Evolutionary conservation across 35 echinoderm and acorn worm species (phyloP).

Genomic region (Heliocidaris erythrogramma): DNA sequence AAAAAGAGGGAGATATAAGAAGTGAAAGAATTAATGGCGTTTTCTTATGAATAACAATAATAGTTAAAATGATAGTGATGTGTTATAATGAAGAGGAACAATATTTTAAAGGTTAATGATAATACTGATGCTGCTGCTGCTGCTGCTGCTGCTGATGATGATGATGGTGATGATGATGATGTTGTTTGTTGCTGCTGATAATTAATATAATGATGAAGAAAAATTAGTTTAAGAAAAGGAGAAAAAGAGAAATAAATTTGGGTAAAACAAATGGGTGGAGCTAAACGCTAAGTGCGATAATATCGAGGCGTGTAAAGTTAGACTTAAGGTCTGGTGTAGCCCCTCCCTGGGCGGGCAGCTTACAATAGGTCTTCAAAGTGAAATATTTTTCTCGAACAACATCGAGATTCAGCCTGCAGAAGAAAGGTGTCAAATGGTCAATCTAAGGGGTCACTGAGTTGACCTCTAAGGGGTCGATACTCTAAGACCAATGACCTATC

Average conservation of each 20-base stretch:
- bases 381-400: neutral
- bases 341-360: neutral
- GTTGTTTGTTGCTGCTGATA: neutral
- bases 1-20: too few species aligned
- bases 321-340: neutral
- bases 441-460: neutral
- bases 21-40: too few species aligned
- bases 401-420: neutral
- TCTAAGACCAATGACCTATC: neutral
- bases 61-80: neutral
- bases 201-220: neutral
- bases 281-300: neutral
- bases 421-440: slow-evolving; percentile 9
- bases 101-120: too few species aligned
- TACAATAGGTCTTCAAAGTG: neutral
- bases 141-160: neutral
- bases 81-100: neutral
- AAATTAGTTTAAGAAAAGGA: neutral
- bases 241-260: neutral
- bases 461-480: neutral
- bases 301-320: neutral
- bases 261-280: neutral
- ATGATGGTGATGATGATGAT: neutral
- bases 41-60: neutral
- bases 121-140: neutral